Base-by-base conservation (phyloP, 2,888 invertebrate genomes). In the Caenorhabditis afra region DNA sequence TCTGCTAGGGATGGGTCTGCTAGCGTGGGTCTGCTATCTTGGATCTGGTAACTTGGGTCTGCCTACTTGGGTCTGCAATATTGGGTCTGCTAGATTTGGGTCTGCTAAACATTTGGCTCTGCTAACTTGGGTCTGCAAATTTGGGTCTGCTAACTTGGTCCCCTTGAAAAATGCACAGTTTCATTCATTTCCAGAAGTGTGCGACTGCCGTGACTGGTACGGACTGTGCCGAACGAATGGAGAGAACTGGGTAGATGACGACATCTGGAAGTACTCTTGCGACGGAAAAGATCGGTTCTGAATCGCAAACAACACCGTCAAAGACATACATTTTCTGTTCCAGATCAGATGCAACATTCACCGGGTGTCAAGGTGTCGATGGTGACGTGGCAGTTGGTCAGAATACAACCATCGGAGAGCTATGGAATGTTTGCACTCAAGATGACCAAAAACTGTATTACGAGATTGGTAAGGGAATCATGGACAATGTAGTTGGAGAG, bases 141-240 rank as follows among this genome's bases (percentile, higher is more conserved):
- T 29, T 29, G 29, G 29, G 29, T 29, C 29, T 29, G 29, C 29
- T 29, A 29, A 29, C 7, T 29, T 29, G 29, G 29, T 3, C 7
- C 3, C n/a, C n/a, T n/a, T 29, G 29, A 3, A 29, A 29, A 29
- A n/a, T n/a, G n/a, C n/a, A n/a, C n/a, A n/a, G n/a, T n/a, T n/a
- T n/a, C n/a, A n/a, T n/a, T n/a, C n/a, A 14, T 3, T 52, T 73
- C 52, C 58, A 73, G 73, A 73, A 22, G 29, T 66, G 14, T 89
- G 89, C 57, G 82, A 87, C 49, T 89, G 89, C 45, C 82, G 81
- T 1, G 89, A 89, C 68, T 89, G 87, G 87, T 89, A 89, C 57
- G 89, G 89, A 1, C 70, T 65, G 8, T 89, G 89, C 55, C 74
- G 82, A 14, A 35, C 37, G 5, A 61, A 79, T 22, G 86, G 87